Conservation (phyloP, 2,113 vertebrate genomes). For the Chrysemys picta region DNA sequence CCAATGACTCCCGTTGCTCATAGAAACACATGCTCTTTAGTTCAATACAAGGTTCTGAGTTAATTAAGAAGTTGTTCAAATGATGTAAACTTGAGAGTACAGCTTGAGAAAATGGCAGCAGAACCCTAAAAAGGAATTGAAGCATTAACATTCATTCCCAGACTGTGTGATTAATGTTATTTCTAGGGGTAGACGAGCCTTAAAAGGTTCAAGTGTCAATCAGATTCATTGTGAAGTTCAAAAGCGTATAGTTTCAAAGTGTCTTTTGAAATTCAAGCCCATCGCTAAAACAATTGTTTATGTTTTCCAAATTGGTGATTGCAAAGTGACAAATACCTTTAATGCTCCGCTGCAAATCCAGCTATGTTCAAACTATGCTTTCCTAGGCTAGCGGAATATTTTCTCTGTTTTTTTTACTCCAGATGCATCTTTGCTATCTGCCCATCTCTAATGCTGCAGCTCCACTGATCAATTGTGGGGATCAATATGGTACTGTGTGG, state of each 20-base stretch:
- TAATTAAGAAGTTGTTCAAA: neutral
- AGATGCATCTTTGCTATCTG: neutral
- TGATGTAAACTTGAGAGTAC: neutral
- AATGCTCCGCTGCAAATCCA: neutral
- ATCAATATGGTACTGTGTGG: conserved; percentile 46
- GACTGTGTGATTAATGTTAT: conserved; percentile 32
- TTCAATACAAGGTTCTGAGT: neutral
- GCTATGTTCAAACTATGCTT: conserved; percentile 14
- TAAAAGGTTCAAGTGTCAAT: conserved; percentile 28
- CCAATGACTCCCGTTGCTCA: conserved; percentile 44
- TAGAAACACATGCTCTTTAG: conserved; percentile 46
- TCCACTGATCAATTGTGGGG: neutral
- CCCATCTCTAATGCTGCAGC: neutral
- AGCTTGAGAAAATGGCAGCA: neutral
- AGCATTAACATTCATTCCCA: neutral
- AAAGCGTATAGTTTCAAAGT: conserved; percentile 20
- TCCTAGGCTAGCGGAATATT: neutral
- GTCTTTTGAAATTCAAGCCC: conserved; percentile 56
- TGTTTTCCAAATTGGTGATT: conserved; percentile 66
- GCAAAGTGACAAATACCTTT: conserved; percentile 59
- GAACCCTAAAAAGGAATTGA: neutral
- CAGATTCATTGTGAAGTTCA: conserved; percentile 43
- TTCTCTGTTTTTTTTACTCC: neutral
- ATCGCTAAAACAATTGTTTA: conserved; percentile 47
- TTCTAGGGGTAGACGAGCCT: neutral